A percentile compares a stretch with the other conserved stretches of the same genome.
These are phyloP conservation scores for Eristalinus sepulchralis DNA, from an alignment of 2,888 invertebrate species.

Conservation along the genomic window DNA sequence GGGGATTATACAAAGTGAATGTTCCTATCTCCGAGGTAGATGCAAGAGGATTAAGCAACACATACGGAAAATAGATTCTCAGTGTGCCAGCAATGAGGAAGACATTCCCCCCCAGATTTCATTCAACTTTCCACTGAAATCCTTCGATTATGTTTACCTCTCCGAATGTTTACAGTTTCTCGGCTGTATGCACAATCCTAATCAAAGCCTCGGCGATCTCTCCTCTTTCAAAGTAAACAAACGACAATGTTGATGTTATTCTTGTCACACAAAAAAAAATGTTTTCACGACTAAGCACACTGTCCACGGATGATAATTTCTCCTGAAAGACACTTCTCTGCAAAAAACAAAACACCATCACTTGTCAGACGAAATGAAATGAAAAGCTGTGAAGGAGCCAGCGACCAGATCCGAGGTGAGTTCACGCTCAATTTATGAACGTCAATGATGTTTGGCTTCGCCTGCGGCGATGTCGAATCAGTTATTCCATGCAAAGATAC, in stretches of 20 bases:
- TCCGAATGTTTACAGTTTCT: neutral
- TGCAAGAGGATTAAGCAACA: neutral
- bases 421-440: conserved; percentile 23
- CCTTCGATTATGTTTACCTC: neutral
- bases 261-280: neutral
- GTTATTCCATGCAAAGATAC: conserved; percentile 22
- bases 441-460: neutral
- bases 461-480: conserved; percentile 14
- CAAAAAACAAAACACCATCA: neutral
- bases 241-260: conserved; percentile 16
- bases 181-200: neutral
- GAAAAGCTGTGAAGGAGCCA: neutral
- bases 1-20: neutral
- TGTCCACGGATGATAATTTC: neutral
- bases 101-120: neutral
- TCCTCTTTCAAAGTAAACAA: conserved; percentile 7
- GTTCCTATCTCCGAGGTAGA: neutral
- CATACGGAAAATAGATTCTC: neutral
- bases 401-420: conserved; percentile 1
- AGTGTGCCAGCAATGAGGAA: neutral
- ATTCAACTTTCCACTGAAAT: neutral
- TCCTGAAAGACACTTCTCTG: neutral
- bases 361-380: neutral
- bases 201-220: neutral
- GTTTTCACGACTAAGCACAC: conserved; percentile 8